These are phyloP conservation scores for Tineola bisselliella DNA, from an alignment of 2,888 invertebrate genomes.

Conservation along the genomic window DNA sequence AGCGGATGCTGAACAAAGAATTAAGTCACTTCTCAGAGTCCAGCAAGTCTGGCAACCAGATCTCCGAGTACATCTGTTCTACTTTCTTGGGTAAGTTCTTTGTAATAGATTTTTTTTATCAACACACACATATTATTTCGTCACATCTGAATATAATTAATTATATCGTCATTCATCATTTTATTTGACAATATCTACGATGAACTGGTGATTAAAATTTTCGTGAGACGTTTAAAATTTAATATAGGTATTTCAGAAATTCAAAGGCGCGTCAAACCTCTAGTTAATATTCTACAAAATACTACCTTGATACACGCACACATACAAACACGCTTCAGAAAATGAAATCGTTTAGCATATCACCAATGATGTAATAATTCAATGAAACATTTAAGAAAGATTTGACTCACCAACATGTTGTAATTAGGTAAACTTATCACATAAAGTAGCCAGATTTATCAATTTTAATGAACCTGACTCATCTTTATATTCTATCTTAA, in stretches of 20 bases:
- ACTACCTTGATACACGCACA: too few relatives aligned
- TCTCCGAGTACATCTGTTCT: conserved; percentile 98
- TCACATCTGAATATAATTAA: not conserved
- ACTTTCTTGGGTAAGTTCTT: conserved; percentile 94
- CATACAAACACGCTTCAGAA: not conserved
- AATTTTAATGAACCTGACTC: not conserved
- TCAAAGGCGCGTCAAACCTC: too few relatives aligned
- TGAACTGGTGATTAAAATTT: not conserved
- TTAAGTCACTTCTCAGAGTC: conserved; percentile 99
- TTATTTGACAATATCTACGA: not conserved
- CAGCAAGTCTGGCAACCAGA: conserved; percentile 98
- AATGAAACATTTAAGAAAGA: not conserved
- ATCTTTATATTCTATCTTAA: not conserved
- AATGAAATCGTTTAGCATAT: not conserved
- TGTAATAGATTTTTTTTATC: conserved; percentile 14
- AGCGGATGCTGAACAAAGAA: conserved; percentile 99
- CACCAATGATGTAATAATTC: not conserved
- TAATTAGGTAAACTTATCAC: conserved; percentile 6
- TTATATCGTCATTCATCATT: not conserved
- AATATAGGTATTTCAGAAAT: too few relatives aligned
- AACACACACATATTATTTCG: not conserved
- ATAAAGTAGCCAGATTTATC: not conserved
- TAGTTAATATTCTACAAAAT: too few relatives aligned
- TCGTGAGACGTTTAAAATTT: too few relatives aligned
- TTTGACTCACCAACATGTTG: not conserved